phyloP scores from a whole-genome alignment of 2,113 vertebrate species.

The Chascanopsetta lugubris region DNA sequence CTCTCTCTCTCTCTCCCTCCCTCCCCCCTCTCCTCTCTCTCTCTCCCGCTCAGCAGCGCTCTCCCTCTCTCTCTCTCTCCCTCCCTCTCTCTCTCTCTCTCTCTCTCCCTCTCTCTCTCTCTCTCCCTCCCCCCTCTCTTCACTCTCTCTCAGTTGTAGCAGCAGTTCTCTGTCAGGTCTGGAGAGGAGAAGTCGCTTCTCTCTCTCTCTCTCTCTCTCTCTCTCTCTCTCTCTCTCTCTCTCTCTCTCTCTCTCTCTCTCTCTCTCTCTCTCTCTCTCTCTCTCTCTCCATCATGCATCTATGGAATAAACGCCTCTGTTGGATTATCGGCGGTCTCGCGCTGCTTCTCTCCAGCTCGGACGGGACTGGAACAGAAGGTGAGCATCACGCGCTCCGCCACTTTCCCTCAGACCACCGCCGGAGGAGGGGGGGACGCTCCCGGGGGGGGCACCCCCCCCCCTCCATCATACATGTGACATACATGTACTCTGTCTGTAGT shows the following conservation, averaged over 20 bases:
- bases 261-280: constrained; percentile 23
- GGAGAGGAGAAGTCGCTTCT: constrained; percentile 49
- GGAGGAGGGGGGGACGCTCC: background rate
- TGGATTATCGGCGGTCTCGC: too few species aligned
- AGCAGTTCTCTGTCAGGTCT: constrained; percentile 50
- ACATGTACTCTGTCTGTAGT: too few species aligned
- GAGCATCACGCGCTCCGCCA: constrained; percentile 26
- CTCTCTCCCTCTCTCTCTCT: background rate
- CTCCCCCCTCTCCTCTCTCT: background rate
- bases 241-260: constrained; percentile 20
- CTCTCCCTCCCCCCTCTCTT: constrained; percentile 17
- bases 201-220: constrained; percentile 31
- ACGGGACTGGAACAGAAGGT: constrained; percentile 62
- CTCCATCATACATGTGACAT: too few species aligned
- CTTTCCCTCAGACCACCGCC: background rate
- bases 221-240: background rate
- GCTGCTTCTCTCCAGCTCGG: constrained; percentile 45
- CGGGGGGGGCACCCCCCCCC: too few species aligned
- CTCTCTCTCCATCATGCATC: constrained; percentile 42
- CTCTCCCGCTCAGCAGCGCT: too few species aligned
- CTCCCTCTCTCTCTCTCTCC: background rate
- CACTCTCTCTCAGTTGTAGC: background rate
- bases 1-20: too few species aligned
- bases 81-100: background rate
- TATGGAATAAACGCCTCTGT: constrained; percentile 37